phyloP scores from a whole-genome alignment of 23 tunicate genomes.

The Ascidia mentula region DNA sequence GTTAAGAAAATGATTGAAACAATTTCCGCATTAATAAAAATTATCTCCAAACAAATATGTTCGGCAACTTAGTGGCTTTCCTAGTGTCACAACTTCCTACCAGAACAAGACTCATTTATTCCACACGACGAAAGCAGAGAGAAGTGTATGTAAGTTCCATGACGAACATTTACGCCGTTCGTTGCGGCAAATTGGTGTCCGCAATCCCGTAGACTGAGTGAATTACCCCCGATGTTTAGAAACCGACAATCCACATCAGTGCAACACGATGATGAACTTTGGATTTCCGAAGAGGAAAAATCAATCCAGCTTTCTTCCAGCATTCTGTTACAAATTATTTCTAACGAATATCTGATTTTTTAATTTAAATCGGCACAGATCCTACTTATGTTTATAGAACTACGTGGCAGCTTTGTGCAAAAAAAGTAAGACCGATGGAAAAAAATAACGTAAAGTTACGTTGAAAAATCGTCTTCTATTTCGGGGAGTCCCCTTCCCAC shows the following conservation, averaged over 20 bases:
- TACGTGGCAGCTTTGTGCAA: too few relatives aligned
- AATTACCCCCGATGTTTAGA: slow-evolving; percentile 39
- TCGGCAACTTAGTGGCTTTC: neutral
- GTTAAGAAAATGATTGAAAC: neutral
- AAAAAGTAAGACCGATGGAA: too few relatives aligned
- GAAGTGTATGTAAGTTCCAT: slow-evolving; percentile 75
- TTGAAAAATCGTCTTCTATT: slow-evolving; percentile 52
- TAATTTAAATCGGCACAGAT: too few relatives aligned
- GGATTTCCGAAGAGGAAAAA: slow-evolving; percentile 29
- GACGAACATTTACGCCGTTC: slow-evolving; percentile 41
- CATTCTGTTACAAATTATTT: too few relatives aligned
- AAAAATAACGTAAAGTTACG: too few relatives aligned
- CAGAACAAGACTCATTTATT: neutral
- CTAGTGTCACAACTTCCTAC: neutral
- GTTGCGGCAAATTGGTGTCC: slow-evolving; percentile 45
- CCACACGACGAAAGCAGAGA: slow-evolving; percentile 40
- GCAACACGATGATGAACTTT: neutral
- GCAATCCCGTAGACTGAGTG: slow-evolving; percentile 29
- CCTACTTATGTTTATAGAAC: too few relatives aligned
- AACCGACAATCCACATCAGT: slow-evolving; percentile 2
- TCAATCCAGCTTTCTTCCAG: slow-evolving; percentile 47
- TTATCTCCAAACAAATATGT: neutral
- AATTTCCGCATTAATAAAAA: neutral
- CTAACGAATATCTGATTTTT: too few relatives aligned
- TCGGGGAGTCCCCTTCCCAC: slow-evolving; percentile 30